phyloP scores from a whole-genome alignment of 2,888 invertebrate genomes.

The Nymphalis c-album region DNA sequence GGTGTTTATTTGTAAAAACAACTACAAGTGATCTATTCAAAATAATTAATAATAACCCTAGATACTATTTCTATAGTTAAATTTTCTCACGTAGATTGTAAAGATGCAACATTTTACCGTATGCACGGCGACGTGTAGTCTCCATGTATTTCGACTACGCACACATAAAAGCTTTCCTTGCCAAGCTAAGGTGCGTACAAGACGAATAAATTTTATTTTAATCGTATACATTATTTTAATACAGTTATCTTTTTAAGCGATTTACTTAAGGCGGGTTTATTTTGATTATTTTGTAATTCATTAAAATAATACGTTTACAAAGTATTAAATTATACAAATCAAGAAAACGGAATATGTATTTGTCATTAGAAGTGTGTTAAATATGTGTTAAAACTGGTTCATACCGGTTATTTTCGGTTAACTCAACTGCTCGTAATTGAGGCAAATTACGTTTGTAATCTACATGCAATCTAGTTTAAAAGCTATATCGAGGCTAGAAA shows the following conservation, averaged over 20 bases:
- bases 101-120: conserved; percentile 13
- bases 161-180: conserved; percentile 16
- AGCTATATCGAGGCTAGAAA: conserved; percentile 32
- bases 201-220: not conserved
- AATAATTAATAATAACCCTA: not conserved
- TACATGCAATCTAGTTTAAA: conserved; percentile 31
- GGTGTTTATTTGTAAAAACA: not conserved
- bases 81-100: conserved; percentile 10
- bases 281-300: too few relatives aligned
- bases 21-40: not conserved
- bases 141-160: conserved; percentile 40
- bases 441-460: conserved; percentile 30
- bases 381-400: conserved; percentile 17
- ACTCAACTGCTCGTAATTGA: conserved; percentile 22
- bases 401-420: conserved; percentile 31
- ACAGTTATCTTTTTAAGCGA: too few relatives aligned
- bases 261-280: too few relatives aligned
- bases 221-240: too few relatives aligned
- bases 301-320: not conserved
- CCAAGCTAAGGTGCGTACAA: conserved; percentile 9
- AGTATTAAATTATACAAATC: conserved; percentile 4
- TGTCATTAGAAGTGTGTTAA: conserved; percentile 6
- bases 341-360: conserved; percentile 16
- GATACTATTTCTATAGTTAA: conserved; percentile 1
- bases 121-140: conserved; percentile 58